A percentile compares a stretch with the other conserved stretches of the same genome.
These are phyloP conservation scores for Myripristis jacobus DNA, from an alignment of 2,797 vertebrate genomes.

Conservation along the genomic window DNA sequence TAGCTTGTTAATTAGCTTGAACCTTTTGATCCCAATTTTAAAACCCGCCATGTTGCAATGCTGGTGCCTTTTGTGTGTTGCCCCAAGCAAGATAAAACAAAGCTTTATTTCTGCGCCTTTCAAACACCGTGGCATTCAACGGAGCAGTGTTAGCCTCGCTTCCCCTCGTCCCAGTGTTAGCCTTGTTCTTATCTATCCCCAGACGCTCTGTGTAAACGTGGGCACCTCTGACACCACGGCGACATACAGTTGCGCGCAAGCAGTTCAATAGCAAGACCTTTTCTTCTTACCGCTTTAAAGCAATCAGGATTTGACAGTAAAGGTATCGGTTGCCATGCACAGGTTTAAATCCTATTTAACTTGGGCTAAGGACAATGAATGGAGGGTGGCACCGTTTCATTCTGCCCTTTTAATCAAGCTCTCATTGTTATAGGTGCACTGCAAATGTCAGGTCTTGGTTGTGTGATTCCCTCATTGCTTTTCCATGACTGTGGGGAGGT, in stretches of 20 bases:
- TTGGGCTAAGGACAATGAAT: slow-evolving; percentile 73
- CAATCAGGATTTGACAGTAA: slow-evolving; percentile 73
- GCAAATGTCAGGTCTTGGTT: slow-evolving; percentile 78
- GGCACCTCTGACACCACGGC: slow-evolving; percentile 65
- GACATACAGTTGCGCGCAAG: slow-evolving; percentile 50
- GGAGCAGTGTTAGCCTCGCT: slow-evolving; percentile 50
- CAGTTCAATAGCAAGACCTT: slow-evolving; percentile 69
- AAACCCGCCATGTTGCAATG: slow-evolving; percentile 77
- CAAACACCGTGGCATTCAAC: slow-evolving; percentile 69
- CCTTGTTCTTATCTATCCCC: slow-evolving; percentile 69
- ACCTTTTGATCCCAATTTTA: slow-evolving; percentile 88
- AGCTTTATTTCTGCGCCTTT: slow-evolving; percentile 76
- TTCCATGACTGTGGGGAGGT: slow-evolving; percentile 68
- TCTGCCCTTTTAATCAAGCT: slow-evolving; percentile 80
- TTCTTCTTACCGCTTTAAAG: slow-evolving; percentile 57
- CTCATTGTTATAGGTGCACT: slow-evolving; percentile 73
- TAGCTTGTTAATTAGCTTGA: slow-evolving; percentile 87
- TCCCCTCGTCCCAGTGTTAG: slow-evolving; percentile 30
- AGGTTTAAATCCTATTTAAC: slow-evolving; percentile 80
- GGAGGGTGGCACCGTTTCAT: slow-evolving; percentile 70
- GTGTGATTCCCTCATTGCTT: slow-evolving; percentile 73
- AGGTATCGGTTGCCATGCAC: slow-evolving; percentile 71
- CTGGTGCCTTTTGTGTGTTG: slow-evolving; percentile 77
- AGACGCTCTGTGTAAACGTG: slow-evolving; percentile 71
- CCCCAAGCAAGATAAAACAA: slow-evolving; percentile 79